These are phyloP conservation scores for Hemithea aestivaria DNA, from an alignment of 2,888 invertebrate species.

Conservation along the genomic window DNA sequence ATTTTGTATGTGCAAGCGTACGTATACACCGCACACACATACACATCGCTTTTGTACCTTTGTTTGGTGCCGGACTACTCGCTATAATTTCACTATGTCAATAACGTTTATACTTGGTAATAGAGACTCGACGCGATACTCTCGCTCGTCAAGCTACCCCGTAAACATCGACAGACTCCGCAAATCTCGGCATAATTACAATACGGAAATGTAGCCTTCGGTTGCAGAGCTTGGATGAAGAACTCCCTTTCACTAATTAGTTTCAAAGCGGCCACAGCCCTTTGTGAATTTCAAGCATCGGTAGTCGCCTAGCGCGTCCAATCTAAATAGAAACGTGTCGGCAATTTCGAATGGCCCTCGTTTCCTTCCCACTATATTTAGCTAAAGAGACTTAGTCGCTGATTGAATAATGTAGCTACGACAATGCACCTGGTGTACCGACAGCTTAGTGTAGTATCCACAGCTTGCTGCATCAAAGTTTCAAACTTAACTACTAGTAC, in stretches of 20 bases:
- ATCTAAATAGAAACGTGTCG: slow-evolving; percentile 66
- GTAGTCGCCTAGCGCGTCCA: slow-evolving; percentile 58
- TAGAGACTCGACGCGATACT: no score
- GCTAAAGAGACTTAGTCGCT: slow-evolving; percentile 61
- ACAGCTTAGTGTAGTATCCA: slow-evolving; percentile 70
- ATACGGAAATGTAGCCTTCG: slow-evolving; percentile 65
- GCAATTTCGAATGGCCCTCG: slow-evolving; percentile 54
- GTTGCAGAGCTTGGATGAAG: slow-evolving; percentile 57
- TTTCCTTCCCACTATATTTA: slow-evolving; percentile 57
- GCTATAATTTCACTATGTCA: no score
- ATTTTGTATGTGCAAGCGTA: no score
- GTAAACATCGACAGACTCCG: slow-evolving; percentile 21
- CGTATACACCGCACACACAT: no score
- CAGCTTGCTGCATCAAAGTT: slow-evolving; percentile 78
- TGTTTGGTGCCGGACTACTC: no score
- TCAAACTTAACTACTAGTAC: slow-evolving; percentile 30
- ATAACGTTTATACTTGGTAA: no score
- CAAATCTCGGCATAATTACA: slow-evolving; percentile 37
- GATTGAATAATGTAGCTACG: slow-evolving; percentile 49
- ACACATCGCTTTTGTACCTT: no score
- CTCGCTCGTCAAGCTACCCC: background rate
- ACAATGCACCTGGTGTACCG: slow-evolving; percentile 52
- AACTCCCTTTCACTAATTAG: slow-evolving; percentile 69
- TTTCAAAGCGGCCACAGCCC: slow-evolving; percentile 72
- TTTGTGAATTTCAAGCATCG: slow-evolving; percentile 73